Evolutionary conservation across 1,140 invertebrate species (phyloP).

Genomic region (Brachionus paranguensis): DNA sequence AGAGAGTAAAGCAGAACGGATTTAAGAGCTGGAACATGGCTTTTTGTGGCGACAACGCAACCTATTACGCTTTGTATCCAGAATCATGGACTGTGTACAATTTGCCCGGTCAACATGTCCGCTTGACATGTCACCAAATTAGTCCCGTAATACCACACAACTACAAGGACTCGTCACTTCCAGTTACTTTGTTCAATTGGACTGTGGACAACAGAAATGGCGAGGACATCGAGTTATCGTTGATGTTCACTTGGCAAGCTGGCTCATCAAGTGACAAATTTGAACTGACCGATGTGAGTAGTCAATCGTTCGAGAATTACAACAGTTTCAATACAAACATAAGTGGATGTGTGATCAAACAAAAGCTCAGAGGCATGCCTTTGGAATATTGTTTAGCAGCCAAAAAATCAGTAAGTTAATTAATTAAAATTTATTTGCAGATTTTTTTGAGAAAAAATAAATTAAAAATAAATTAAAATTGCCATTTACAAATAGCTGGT

Average conservation of each 20-base stretch:
- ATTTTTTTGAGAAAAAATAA: too few relatives aligned
- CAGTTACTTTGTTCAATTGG: constrained; percentile 81
- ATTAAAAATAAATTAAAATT: too few relatives aligned
- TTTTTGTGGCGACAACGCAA: constrained; percentile 61
- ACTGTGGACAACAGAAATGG: constrained; percentile 68
- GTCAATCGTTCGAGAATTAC: constrained; percentile 61
- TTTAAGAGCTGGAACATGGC: constrained; percentile 70
- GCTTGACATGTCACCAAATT: constrained; percentile 74
- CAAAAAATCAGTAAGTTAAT: constrained; percentile 43
- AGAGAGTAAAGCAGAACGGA: constrained; percentile 57
- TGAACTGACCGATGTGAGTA: constrained; percentile 14
- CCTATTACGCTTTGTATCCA: constrained; percentile 80
- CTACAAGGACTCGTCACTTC: constrained; percentile 71
- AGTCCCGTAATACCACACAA: constrained; percentile 78
- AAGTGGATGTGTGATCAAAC: background rate
- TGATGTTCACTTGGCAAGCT: constrained; percentile 74
- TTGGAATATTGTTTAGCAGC: constrained; percentile 53
- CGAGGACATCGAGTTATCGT: constrained; percentile 67
- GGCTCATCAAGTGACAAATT: constrained; percentile 53
- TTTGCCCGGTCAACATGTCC: constrained; percentile 70
- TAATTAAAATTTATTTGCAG: too few relatives aligned
- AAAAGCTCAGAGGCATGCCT: constrained; percentile 45
- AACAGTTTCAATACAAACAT: constrained; percentile 33
- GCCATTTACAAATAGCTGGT: too few relatives aligned
- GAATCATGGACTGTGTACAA: constrained; percentile 81